phyloP scores from a whole-genome alignment of 2,797 vertebrate species.

The Gorsachius magnificus region DNA sequence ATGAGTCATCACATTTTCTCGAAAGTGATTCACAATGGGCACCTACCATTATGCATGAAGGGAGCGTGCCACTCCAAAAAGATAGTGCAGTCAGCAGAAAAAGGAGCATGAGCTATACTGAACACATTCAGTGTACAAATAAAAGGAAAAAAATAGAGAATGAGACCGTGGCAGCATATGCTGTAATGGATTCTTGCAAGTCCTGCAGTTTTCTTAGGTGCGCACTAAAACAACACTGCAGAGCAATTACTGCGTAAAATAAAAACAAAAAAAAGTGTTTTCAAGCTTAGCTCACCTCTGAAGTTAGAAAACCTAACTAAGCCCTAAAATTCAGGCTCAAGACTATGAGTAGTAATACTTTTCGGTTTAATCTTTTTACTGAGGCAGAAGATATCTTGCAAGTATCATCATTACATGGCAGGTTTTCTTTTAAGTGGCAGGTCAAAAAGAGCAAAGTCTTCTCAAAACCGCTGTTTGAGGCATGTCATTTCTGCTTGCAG shows the following conservation, averaged over 20 bases:
- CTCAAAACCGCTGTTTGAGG: background rate
- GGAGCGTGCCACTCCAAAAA: background rate
- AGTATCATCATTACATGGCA: background rate
- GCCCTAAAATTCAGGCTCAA: background rate
- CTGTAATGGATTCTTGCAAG: conserved; percentile 13
- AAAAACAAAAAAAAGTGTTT: background rate
- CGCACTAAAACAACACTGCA: background rate
- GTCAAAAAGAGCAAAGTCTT: background rate
- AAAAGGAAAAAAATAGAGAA: conserved; percentile 1
- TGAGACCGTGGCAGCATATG: background rate
- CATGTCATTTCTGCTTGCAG: background rate
- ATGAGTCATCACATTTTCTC: conserved; percentile 40
- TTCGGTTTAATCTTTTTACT: background rate
- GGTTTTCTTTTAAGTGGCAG: background rate
- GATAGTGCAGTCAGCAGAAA: conserved; percentile 41
- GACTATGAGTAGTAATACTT: no score
- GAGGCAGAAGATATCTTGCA: background rate
- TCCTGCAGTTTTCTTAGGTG: conserved; percentile 16
- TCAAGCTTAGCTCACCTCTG: background rate
- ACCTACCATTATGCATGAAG: background rate
- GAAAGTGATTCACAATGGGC: background rate
- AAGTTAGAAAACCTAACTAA: background rate
- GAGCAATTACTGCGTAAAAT: background rate
- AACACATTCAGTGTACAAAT: conserved; percentile 15
- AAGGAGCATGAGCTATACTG: background rate